Evolutionary conservation across 1,140 invertebrate species (phyloP), one percentile per base, ranked within the genome.

Genomic region (Zaprionus vittiger): DNA sequence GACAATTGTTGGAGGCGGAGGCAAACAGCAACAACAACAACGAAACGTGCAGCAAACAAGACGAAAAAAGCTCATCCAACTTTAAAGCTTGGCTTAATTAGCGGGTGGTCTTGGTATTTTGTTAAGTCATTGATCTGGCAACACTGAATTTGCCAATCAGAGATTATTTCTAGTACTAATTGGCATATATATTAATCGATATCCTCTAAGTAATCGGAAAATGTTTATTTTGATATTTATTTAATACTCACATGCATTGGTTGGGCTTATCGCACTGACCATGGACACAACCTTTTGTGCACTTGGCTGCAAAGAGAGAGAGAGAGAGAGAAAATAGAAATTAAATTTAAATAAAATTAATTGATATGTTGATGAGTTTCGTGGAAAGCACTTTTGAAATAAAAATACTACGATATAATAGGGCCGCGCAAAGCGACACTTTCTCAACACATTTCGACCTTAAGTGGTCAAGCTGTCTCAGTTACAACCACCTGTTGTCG

Each of bases 191-290:
- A 11, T 9, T 34, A 11, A 34, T 34, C 31, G 31, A 11, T 34
- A 28, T 7, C 28, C 28, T 2, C 28, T 2, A 9, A 31, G 2
- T 31, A 34, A 11, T 34, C 31, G 31, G 9, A 34, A 34, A 34
- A 34, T n/a, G 54, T 9, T 47, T n/a, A 24, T 11, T 69, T 75
- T 64, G 20, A 20, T 65, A 59, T 47, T 68, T 68, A 1, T 63
- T 31, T 56, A 49, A 92, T 95, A 98, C 97, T 97, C 95, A 98
- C 98, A 95, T 95, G 97, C 98, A 99, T 94, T 99, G 97, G 94
- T 98, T 97, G 83, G 98, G 98, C 92, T 95, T 95, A 84, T 95
- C 96, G 95, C 98, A 99, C 93, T 96, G 96, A 91, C 98, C 98
- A 94, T 98, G 97, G 90, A 98, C 95, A 94, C 98, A 99, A 92